phyloP scores from a whole-genome alignment of 2,797 vertebrate genomes.

The Petrocephalus schoutedeni region DNA sequence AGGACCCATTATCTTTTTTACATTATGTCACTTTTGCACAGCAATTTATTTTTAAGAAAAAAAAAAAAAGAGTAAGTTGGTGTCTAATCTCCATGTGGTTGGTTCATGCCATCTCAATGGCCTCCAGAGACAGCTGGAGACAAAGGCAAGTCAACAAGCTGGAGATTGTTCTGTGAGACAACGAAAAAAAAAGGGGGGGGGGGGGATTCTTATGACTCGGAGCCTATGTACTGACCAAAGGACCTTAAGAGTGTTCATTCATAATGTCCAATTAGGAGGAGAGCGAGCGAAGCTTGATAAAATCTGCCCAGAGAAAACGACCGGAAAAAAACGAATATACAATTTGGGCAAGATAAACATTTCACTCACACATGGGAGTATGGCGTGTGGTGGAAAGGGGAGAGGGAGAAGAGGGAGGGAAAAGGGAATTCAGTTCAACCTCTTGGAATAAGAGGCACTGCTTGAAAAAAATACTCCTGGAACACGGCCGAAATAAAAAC shows the following conservation, averaged over 20 bases:
- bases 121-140: conserved; percentile 21
- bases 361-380: conserved; percentile 49
- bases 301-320: conserved; percentile 40
- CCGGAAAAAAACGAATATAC: conserved; percentile 52
- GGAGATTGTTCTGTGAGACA: conserved; percentile 38
- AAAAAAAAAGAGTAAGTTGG: conserved; percentile 25
- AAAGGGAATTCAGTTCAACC: conserved; percentile 20
- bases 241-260: conserved; percentile 54
- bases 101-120: conserved; percentile 14
- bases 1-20: background rate
- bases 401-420: conserved; percentile 28
- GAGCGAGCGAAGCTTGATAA: conserved; percentile 33
- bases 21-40: background rate
- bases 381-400: conserved; percentile 18
- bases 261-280: conserved; percentile 37
- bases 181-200: conserved; percentile 47
- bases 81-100: conserved; percentile 11
- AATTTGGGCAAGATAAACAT: conserved; percentile 57
- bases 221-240: conserved; percentile 38
- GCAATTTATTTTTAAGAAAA: background rate
- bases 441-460: conserved; percentile 29
- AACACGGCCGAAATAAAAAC: background rate
- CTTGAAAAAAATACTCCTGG: background rate
- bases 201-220: conserved; percentile 34
- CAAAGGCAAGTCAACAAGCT: conserved; percentile 41